A percentile compares a stretch with the other conserved stretches of the same genome.
These are phyloP conservation scores for Chironomus tepperi DNA, from an alignment of 1,140 invertebrate species.

Conservation along the genomic window DNA sequence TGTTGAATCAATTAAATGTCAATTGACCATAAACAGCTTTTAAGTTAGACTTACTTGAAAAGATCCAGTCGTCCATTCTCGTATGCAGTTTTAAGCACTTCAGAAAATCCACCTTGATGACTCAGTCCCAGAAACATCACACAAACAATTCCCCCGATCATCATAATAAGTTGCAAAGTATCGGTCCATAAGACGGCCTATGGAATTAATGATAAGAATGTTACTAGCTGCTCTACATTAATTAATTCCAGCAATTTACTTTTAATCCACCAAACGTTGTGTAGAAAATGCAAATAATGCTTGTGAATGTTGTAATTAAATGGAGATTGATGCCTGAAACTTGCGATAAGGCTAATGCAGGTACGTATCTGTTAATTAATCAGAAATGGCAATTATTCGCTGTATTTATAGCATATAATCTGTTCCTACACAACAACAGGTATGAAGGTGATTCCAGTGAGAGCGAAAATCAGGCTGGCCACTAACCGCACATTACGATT, in stretches of 20 bases:
- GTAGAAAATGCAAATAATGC: constrained; percentile 70
- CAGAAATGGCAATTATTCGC: not conserved
- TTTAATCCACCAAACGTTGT: constrained; percentile 48
- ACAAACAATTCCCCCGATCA: constrained; percentile 59
- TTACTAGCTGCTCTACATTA: too few relatives aligned
- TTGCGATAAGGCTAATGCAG: constrained; percentile 53
- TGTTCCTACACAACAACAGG: constrained; percentile 47
- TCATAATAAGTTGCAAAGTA: constrained; percentile 57
- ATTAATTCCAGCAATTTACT: too few relatives aligned
- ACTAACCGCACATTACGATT: constrained; percentile 48
- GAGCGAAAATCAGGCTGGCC: constrained; percentile 55
- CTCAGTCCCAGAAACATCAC: constrained; percentile 54
- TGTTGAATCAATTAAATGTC: too few relatives aligned
- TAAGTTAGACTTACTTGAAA: constrained; percentile 42
- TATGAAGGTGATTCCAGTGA: constrained; percentile 50
- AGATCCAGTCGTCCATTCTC: constrained; percentile 47
- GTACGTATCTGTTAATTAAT: constrained; percentile 43
- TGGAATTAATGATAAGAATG: constrained; percentile 34
- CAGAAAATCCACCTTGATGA: constrained; percentile 50
- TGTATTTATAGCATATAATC: not conserved
- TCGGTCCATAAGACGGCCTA: constrained; percentile 71
- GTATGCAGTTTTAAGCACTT: constrained; percentile 41
- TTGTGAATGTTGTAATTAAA: constrained; percentile 56
- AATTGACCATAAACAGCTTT: too few relatives aligned
- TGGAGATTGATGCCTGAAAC: constrained; percentile 61